phyloP scores from a whole-genome alignment of 2,888 invertebrate genomes.

The Amblyjoppa proteus region DNA sequence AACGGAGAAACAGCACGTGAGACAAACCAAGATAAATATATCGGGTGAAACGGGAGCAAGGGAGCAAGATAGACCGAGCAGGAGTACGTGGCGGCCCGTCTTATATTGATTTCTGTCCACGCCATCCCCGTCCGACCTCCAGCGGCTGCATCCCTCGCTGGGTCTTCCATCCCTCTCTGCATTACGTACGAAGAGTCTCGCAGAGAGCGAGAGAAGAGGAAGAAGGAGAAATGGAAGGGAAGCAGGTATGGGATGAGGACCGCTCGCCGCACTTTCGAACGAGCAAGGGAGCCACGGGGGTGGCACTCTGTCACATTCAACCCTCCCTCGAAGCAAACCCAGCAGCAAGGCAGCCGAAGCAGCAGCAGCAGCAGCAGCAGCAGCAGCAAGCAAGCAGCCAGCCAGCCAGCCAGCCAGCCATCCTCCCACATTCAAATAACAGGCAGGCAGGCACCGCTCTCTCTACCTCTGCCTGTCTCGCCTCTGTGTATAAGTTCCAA shows the following conservation, averaged over 20 bases:
- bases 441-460: slow-evolving; percentile 77
- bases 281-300: slow-evolving; percentile 73
- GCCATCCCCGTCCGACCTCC: slow-evolving; percentile 79
- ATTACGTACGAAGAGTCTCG: slow-evolving; percentile 63
- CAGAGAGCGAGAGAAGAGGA: slow-evolving; percentile 66
- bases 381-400: slow-evolving; percentile 23
- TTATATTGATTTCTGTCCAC: slow-evolving; percentile 85
- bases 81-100: slow-evolving; percentile 81
- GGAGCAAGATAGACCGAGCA: slow-evolving; percentile 41
- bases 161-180: slow-evolving; percentile 70
- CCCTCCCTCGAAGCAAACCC: slow-evolving; percentile 77
- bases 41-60: slow-evolving; percentile 39
- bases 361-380: slow-evolving; percentile 43
- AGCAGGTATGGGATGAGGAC: slow-evolving; percentile 72
- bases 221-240: slow-evolving; percentile 59
- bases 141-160: slow-evolving; percentile 69
- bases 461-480: slow-evolving; percentile 42
- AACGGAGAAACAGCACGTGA: slow-evolving; percentile 49
- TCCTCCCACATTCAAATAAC: slow-evolving; percentile 83
- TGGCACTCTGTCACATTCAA: slow-evolving; percentile 85
- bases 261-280: slow-evolving; percentile 83
- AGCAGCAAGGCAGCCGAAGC: slow-evolving; percentile 59
- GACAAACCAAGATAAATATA: slow-evolving; percentile 19
- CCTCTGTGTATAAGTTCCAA: slow-evolving; percentile 60
- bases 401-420: slow-evolving; percentile 55